phyloP scores from a whole-genome alignment of 2,888 invertebrate species.

The Latheticus oryzae region DNA sequence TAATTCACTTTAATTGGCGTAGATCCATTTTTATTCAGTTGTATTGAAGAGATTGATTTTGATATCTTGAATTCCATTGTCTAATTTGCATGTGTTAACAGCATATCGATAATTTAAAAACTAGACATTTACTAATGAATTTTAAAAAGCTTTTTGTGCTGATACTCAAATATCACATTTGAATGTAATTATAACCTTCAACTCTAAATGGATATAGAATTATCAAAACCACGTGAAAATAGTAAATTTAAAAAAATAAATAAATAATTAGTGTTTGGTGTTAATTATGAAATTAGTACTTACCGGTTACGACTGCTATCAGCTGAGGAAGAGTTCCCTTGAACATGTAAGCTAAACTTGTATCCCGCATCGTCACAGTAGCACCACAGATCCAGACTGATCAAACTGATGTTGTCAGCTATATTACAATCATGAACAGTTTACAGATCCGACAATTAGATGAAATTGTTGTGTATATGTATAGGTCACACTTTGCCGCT shows the following conservation, averaged over 20 bases:
- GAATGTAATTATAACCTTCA: too few relatives aligned
- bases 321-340: slow-evolving; percentile 59
- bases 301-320: slow-evolving; percentile 60
- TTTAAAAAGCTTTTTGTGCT: too few relatives aligned
- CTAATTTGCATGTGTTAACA: too few relatives aligned
- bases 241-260: background rate
- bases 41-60: too few relatives aligned
- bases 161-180: too few relatives aligned
- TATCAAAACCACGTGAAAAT: too few relatives aligned
- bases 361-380: slow-evolving; percentile 46
- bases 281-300: slow-evolving; percentile 38
- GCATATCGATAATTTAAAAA: too few relatives aligned
- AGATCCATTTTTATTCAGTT: too few relatives aligned
- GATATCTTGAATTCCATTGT: too few relatives aligned
- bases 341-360: slow-evolving; percentile 52
- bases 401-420: slow-evolving; percentile 32
- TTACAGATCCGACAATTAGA: slow-evolving; percentile 35
- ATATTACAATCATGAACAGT: slow-evolving; percentile 32
- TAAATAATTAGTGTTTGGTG: slow-evolving; percentile 1
- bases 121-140: too few relatives aligned
- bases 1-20: too few relatives aligned
- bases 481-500: slow-evolving; percentile 27
- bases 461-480: slow-evolving; percentile 30
- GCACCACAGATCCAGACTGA: slow-evolving; percentile 38
- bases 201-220: too few relatives aligned